Conservation (phyloP, 2,888 invertebrate genomes). For the Archips xylosteana region DNA sequence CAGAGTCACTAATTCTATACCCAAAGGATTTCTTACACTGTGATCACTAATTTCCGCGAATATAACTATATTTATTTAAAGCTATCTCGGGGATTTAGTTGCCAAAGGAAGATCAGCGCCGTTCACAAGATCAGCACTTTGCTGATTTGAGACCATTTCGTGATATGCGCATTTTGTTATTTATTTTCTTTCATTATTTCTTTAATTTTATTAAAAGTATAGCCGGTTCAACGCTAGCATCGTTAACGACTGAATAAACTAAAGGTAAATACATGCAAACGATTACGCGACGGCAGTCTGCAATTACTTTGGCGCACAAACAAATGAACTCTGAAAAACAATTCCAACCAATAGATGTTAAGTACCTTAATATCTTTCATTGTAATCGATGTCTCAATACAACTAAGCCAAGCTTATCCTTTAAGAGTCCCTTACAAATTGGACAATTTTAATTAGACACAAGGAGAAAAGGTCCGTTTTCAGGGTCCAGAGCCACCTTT, state of each 20-base stretch:
- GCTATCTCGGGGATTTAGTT: background rate
- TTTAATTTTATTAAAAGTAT: background rate
- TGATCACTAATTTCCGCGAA: no score
- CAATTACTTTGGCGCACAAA: slow-evolving; percentile 16
- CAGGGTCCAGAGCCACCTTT: slow-evolving; percentile 50
- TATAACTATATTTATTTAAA: background rate
- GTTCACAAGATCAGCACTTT: no score
- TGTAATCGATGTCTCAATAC: slow-evolving; percentile 39
- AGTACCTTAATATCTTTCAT: slow-evolving; percentile 28
- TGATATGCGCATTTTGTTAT: no score
- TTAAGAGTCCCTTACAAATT: slow-evolving; percentile 48
- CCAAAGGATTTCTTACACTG: no score
- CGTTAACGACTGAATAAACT: background rate
- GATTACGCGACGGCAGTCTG: background rate
- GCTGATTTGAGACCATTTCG: no score
- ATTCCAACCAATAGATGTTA: slow-evolving; percentile 27
- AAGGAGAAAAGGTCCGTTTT: slow-evolving; percentile 53
- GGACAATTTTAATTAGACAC: slow-evolving; percentile 61
- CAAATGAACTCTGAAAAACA: slow-evolving; percentile 21
- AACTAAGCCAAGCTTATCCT: slow-evolving; percentile 43
- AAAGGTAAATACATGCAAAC: slow-evolving; percentile 7
- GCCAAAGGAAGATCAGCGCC: no score
- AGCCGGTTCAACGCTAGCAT: background rate
- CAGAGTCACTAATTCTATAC: no score
- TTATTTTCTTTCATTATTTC: no score